Evolutionary conservation across 2,797 vertebrate species (phyloP), one percentile per base, ranked within the genome.

Genomic region (Takifugu rubripes): DNA sequence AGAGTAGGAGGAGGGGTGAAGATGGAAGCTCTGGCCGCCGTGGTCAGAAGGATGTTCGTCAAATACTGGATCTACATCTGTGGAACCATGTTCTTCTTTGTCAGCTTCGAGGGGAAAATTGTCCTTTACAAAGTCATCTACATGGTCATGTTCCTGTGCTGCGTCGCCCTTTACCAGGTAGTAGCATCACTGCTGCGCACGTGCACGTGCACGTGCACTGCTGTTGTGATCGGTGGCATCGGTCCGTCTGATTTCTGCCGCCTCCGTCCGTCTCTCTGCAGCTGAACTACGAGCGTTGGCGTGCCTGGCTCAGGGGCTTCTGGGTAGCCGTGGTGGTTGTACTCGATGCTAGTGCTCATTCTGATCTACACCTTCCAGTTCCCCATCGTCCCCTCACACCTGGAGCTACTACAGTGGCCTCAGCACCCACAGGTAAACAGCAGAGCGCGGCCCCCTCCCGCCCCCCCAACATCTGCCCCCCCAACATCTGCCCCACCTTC

Each of bases 91-190:
- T 98, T 98, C 90, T 98, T 98, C 91, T 95, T 98, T 0, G 96
- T 98, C 70, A 97, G 95, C 84, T 98, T 98, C 31, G 95, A 98
- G 79, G 96, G 96, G 29, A 93, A 91, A 78, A 96, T 96, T 2
- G 96, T 96, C 65, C 93, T 97, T 82, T 98, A 98, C 88, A 98
- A 98, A 86, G 97, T 98, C 77, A 96, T 98, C 88, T 98, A 98
- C 79, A 98, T 98, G 96, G 93, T 98, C 77, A 90, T 98, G 69
- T 96, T 98, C 71, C 94, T 98, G 26, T 95, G 94, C 88, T 98
- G 96, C 29, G 94, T 95, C 46, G 95, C 94, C 10, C 88, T 98
- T 16, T 98, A 98, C 85, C 96, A 98, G 95, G 96, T 98, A 78
- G 14, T 64, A 45, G 31, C 7, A 14, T 1, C 27, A 45, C 42